Percentiles rank a stretch among this genome's conserved stretches.
phyloP scores from a whole-genome alignment of 2,113 vertebrate genomes.

The Piprites chloris region DNA sequence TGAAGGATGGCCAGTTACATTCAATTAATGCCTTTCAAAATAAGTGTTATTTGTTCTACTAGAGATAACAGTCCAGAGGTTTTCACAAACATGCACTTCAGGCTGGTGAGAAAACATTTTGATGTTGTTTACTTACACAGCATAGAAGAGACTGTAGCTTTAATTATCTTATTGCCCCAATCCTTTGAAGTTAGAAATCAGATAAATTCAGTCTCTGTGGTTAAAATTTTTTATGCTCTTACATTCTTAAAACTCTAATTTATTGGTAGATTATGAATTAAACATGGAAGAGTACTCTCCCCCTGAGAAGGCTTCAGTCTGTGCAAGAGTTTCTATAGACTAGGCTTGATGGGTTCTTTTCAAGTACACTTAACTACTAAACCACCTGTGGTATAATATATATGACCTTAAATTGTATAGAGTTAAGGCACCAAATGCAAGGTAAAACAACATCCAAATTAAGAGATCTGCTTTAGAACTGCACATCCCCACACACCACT shows the following conservation, averaged over 20 bases:
- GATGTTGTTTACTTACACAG: not conserved
- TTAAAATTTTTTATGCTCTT: not conserved
- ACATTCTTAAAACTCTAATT: not conserved
- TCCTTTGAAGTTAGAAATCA: not conserved
- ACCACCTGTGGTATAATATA: not conserved
- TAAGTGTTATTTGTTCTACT: not conserved
- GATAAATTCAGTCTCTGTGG: not conserved
- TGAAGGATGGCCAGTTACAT: not conserved
- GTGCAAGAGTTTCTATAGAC: not conserved
- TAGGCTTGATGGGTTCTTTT: not conserved
- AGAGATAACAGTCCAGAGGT: not conserved
- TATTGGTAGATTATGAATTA: not conserved
- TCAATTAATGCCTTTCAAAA: not conserved
- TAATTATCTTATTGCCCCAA: not conserved
- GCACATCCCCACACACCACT: not conserved
- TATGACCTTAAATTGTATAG: not conserved
- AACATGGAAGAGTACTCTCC: not conserved
- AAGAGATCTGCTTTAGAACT: not conserved
- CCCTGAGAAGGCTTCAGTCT: not conserved
- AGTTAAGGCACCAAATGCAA: slow-evolving; percentile 51
- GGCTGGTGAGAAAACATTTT: not conserved
- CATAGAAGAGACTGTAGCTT: not conserved
- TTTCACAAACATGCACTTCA: not conserved
- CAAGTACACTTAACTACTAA: not conserved
- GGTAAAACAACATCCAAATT: not conserved